Base-by-base conservation (phyloP, 2,888 invertebrate genomes). In the Drosophila kambysellisi region DNA sequence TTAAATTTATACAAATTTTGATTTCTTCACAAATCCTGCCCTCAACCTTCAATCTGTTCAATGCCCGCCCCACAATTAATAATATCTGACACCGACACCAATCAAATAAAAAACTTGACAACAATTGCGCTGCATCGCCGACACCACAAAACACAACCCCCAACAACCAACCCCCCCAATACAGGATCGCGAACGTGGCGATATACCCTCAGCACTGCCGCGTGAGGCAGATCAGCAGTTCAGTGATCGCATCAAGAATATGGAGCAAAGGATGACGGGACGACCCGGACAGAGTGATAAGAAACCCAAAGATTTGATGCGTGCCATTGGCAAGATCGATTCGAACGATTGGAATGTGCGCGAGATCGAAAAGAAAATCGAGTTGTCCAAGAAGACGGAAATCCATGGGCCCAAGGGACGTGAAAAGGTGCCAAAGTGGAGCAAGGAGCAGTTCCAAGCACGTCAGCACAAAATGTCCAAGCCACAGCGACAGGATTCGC, bases 381-480 rank as follows among this genome's bases (percentile, higher is more conserved):
- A 95, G 66, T 94, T 94, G 82, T 93, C 93, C 1, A 93, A 93
- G 70, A 93, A 93, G 74, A 92, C 93, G 0, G 93, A 93, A 81
- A 91, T 92, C 62, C 91, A 91, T 12, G 93, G 93, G 25, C 88
- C 91, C 5, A 92, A 94, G 85, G 93, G 94, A 11, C 94, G 95
- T 54, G 96, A 97, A 88, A 96, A 96, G 91, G 98, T 98, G 61
- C 98, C 98, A 12, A 97, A 97, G 92, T 98, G 98, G 98, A 98
- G 97, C 92, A 95, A 96, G 79, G 97, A 97, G 91, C 97, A 97
- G 79, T 93, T 93, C 74, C 94, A 95, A 90, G 96, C 96, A 29
- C 94, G 95, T 53, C 95, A 95, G 92, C 95, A 94, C 76, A 95
- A 95, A 93, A 95, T 96, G 94, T 95, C 95, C 69, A 95, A 95